Conservation (phyloP, 2,113 vertebrate species). For the Sphyrna mokarran region DNA sequence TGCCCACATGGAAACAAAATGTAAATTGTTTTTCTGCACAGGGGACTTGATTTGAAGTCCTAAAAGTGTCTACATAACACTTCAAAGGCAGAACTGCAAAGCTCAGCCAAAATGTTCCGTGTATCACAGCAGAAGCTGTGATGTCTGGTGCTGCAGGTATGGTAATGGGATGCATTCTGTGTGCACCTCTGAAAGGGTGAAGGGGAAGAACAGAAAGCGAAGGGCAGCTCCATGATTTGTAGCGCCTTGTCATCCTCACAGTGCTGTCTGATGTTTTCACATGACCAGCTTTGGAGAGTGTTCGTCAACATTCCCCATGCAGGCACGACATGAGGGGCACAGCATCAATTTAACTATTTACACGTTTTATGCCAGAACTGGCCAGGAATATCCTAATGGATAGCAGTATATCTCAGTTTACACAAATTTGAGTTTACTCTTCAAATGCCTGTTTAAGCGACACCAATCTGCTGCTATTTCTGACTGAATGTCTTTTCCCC, state of each 20-base stretch:
- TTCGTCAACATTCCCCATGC: slow-evolving; percentile 22
- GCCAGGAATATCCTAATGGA: neutral
- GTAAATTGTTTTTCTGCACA: neutral
- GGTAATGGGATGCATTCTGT: neutral
- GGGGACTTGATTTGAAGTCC: neutral
- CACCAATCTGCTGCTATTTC: neutral
- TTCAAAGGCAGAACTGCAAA: neutral
- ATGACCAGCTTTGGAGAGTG: neutral
- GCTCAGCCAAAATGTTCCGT: neutral
- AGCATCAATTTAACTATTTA: slow-evolving; percentile 6
- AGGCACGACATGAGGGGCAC: neutral
- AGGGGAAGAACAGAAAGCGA: neutral
- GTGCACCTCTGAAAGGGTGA: slow-evolving; percentile 26
- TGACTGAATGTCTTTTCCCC: neutral
- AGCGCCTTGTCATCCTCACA: neutral
- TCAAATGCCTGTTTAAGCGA: neutral
- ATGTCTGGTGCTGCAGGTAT: neutral
- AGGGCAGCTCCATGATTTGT: slow-evolving; percentile 30
- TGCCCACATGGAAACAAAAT: neutral
- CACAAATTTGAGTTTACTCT: neutral
- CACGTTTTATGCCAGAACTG: neutral
- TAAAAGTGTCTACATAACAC: neutral
- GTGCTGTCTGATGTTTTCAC: slow-evolving; percentile 20
- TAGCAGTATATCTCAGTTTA: neutral
- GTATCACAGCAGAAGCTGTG: neutral